These are phyloP conservation scores for Thelaira solivaga DNA, from an alignment of 2,888 invertebrate species.

Conservation along the genomic window DNA sequence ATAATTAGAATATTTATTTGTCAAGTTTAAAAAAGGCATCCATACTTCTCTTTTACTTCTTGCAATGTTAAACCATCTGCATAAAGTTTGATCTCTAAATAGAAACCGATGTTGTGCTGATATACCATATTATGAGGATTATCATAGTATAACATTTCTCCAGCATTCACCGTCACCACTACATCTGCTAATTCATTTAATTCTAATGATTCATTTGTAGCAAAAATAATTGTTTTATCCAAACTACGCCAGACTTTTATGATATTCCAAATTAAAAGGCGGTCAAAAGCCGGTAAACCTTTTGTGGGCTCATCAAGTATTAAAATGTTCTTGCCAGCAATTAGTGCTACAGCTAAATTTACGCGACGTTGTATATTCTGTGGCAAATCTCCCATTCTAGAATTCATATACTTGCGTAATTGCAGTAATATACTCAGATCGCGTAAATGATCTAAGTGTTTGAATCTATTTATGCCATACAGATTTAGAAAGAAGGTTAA, in stretches of 20 bases:
- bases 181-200: constrained; percentile 88
- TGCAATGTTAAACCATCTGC: constrained; percentile 66
- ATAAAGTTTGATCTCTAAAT: constrained; percentile 69
- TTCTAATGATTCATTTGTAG: constrained; percentile 89
- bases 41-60: constrained; percentile 68
- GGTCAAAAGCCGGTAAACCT: constrained; percentile 84
- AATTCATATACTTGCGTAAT: constrained; percentile 80
- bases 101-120: constrained; percentile 81
- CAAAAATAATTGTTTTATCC: constrained; percentile 86
- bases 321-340: constrained; percentile 82
- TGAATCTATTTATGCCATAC: constrained; percentile 78
- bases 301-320: constrained; percentile 81
- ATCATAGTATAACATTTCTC: constrained; percentile 84
- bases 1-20: neutral
- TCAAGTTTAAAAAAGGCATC: neutral
- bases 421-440: constrained; percentile 79
- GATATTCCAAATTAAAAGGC: constrained; percentile 87
- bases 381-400: constrained; percentile 80
- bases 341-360: constrained; percentile 83
- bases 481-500: constrained; percentile 81
- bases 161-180: constrained; percentile 87
- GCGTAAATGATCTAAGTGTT: constrained; percentile 71
- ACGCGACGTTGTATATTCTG: constrained; percentile 85
- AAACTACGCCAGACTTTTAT: constrained; percentile 82
- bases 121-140: constrained; percentile 85